Evolutionary conservation across 2,113 vertebrate genomes (phyloP).

Genomic region (Cervus canadensis): DNA sequence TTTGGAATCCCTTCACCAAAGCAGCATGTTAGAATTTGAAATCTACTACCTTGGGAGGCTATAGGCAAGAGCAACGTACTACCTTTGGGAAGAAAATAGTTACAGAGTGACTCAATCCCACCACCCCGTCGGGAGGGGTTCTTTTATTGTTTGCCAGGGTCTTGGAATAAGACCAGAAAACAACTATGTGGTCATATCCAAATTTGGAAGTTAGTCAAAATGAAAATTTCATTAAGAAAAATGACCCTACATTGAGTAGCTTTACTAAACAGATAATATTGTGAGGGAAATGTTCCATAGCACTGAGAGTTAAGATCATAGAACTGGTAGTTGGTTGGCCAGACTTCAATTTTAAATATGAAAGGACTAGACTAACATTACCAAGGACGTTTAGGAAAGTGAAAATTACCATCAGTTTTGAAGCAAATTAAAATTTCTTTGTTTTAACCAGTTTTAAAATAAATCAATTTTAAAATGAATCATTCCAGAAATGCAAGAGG

Average conservation of each 20-base stretch:
- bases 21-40: not conserved
- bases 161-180: not conserved
- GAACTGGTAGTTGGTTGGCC: not conserved
- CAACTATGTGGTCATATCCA: not conserved
- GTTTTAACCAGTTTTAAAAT: not conserved
- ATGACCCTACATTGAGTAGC: not conserved
- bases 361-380: not conserved
- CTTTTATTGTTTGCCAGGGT: not conserved
- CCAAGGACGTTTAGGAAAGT: not conserved
- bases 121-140: accelerated
- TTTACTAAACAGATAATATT: not conserved
- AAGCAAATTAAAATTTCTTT: not conserved
- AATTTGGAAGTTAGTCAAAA: not conserved
- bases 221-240: not conserved
- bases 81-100: not conserved
- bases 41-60: not conserved
- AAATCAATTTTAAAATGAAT: not conserved
- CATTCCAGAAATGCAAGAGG: not conserved
- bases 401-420: not conserved
- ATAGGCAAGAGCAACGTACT: not conserved
- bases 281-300: not conserved
- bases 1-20: not conserved
- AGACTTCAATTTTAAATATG: not conserved
- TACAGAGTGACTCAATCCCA: not conserved
- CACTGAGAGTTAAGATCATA: not conserved